Evolutionary conservation across 2,888 invertebrate species (phyloP).

Genomic region (Sussaba pulchella): DNA sequence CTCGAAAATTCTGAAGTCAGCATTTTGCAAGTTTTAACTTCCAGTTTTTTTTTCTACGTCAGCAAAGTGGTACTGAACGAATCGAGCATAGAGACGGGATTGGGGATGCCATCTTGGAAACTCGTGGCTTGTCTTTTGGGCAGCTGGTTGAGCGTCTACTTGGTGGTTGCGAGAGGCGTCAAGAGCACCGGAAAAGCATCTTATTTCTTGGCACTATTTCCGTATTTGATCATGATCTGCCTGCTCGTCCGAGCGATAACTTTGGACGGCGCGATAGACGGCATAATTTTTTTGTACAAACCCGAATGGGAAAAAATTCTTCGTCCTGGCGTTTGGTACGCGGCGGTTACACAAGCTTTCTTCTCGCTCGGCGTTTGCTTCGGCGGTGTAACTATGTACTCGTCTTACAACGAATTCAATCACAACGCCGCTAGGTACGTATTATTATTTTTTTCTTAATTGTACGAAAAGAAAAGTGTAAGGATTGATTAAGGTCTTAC

Average conservation of each 20-base stretch:
- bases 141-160: conserved; percentile 86
- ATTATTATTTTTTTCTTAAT: conserved; percentile 20
- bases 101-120: conserved; percentile 86
- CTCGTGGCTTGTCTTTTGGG: conserved; percentile 85
- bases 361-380: conserved; percentile 88
- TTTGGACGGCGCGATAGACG: conserved; percentile 87
- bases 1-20: no score
- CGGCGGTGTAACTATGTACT: conserved; percentile 87
- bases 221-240: conserved; percentile 87
- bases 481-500: no score
- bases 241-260: conserved; percentile 87
- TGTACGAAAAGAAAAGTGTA: background rate
- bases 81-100: conserved; percentile 85
- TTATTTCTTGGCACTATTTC: conserved; percentile 90
- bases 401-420: conserved; percentile 87
- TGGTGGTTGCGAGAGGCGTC: conserved; percentile 86
- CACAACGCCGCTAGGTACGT: conserved; percentile 85
- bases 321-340: conserved; percentile 87
- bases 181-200: conserved; percentile 88
- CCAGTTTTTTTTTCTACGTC: conserved; percentile 48
- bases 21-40: background rate
- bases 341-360: conserved; percentile 88
- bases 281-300: conserved; percentile 88
- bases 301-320: conserved; percentile 88
- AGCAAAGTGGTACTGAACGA: conserved; percentile 86